Percentiles rank a stretch among this genome's conserved stretches.
Conservation (phyloP, 2,113 vertebrate genomes). For the Atlantisia rogersi region DNA sequence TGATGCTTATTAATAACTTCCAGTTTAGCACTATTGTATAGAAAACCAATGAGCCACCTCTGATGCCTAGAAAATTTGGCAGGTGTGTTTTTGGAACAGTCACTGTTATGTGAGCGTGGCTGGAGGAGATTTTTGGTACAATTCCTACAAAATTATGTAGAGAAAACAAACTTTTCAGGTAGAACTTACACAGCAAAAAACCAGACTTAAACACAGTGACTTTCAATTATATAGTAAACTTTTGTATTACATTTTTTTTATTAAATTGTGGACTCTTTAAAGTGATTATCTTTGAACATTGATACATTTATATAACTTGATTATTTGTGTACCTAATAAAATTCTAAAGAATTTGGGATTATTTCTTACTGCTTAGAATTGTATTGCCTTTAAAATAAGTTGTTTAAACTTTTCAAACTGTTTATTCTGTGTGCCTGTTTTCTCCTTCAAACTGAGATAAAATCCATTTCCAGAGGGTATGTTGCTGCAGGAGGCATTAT, state of each 20-base stretch:
- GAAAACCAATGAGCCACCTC: neutral
- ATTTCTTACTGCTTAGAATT: neutral
- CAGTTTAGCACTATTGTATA: neutral
- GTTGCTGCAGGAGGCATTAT: neutral
- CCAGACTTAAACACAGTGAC: neutral
- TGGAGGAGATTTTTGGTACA: neutral
- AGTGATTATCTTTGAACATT: slow-evolving; percentile 1
- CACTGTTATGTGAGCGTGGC: neutral
- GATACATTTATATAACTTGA: slow-evolving; percentile 20
- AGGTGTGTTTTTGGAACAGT: neutral
- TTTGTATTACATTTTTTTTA: slow-evolving; percentile 27
- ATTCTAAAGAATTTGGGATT: slow-evolving; percentile 1
- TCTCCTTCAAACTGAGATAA: neutral
- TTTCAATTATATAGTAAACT: slow-evolving; percentile 17
- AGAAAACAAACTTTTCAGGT: neutral
- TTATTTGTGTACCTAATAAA: slow-evolving; percentile 42
- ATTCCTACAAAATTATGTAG: neutral
- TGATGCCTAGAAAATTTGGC: neutral
- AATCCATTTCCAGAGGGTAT: neutral
- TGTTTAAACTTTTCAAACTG: neutral
- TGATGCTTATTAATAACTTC: neutral
- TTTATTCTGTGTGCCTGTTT: neutral
- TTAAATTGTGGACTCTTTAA: slow-evolving; percentile 25
- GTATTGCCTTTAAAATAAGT: neutral
- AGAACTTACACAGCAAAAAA: neutral